Evolutionary conservation across 2,113 vertebrate genomes (phyloP).

Genomic region (Crotalus tigris): DNA sequence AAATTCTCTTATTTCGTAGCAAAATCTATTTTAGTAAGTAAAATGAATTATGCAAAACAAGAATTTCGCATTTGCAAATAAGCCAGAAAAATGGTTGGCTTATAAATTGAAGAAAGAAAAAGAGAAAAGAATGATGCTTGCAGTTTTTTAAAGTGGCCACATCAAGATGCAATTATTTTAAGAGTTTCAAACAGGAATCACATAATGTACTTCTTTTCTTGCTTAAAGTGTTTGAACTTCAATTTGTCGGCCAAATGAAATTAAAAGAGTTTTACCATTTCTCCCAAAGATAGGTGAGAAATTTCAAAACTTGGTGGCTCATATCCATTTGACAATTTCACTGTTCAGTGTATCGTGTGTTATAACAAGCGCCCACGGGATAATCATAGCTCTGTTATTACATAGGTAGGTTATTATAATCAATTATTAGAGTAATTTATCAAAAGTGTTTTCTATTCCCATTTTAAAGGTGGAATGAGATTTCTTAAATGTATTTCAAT

Average conservation of each 20-base stretch:
- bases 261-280: neutral
- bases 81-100: neutral
- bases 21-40: neutral
- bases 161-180: neutral
- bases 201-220: neutral
- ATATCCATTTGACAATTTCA: neutral
- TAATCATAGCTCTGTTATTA: neutral
- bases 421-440: neutral
- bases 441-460: neutral
- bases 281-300: rapidly evolving
- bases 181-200: neutral
- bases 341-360: neutral
- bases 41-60: neutral
- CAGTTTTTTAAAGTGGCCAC: neutral
- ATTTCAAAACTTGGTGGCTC: neutral
- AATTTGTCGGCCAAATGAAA: neutral
- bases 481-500: neutral
- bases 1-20: neutral
- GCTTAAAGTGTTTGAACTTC: neutral
- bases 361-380: neutral
- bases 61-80: neutral
- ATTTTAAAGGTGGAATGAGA: neutral
- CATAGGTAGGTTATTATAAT: conserved; percentile 4
- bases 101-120: neutral
- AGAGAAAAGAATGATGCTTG: neutral